A percentile compares a stretch with the other conserved stretches of the same genome.
Evolutionary conservation across 2,113 vertebrate species (phyloP).

Genomic region (Oncorhynchus gorbuscha): DNA sequence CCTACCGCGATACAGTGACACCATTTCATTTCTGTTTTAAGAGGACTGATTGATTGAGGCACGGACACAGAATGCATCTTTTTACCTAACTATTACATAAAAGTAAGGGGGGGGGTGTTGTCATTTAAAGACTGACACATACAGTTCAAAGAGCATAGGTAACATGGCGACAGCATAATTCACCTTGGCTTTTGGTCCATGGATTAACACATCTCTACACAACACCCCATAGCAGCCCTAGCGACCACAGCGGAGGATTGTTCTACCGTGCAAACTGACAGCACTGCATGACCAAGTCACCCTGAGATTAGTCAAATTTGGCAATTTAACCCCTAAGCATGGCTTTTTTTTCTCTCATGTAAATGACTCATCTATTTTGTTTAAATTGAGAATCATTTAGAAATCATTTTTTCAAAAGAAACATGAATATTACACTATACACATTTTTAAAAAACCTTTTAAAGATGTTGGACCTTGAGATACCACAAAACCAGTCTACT

Average conservation of each 20-base stretch:
- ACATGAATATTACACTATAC: constrained; percentile 83
- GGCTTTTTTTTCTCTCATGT: constrained; percentile 77
- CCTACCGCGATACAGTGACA: constrained; percentile 38
- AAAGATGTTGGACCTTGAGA: constrained; percentile 81
- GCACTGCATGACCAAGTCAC: constrained; percentile 44
- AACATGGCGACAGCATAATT: constrained; percentile 58
- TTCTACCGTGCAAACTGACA: constrained; percentile 32
- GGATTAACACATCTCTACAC: constrained; percentile 34
- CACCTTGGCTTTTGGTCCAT: constrained; percentile 63
- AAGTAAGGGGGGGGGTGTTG: constrained; percentile 50
- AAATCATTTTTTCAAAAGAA: constrained; percentile 87
- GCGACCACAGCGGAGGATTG: constrained; percentile 38
- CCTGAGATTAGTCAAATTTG: constrained; percentile 90
- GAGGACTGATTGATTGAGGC: constrained; percentile 18
- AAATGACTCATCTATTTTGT: constrained; percentile 39
- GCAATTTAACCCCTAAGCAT: constrained; percentile 90
- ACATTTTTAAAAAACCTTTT: constrained; percentile 84
- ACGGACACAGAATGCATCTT: constrained; percentile 70
- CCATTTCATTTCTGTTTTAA: constrained; percentile 25
- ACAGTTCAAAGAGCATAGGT: constrained; percentile 41
- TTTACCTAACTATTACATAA: constrained; percentile 63
- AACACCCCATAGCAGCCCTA: constrained; percentile 38
- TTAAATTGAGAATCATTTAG: constrained; percentile 77
- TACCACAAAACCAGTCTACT: constrained; percentile 88
- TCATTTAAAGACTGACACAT: constrained; percentile 52